phyloP scores from a whole-genome alignment of 2,888 invertebrate genomes.

The Scelioninae gen. 1 region DNA sequence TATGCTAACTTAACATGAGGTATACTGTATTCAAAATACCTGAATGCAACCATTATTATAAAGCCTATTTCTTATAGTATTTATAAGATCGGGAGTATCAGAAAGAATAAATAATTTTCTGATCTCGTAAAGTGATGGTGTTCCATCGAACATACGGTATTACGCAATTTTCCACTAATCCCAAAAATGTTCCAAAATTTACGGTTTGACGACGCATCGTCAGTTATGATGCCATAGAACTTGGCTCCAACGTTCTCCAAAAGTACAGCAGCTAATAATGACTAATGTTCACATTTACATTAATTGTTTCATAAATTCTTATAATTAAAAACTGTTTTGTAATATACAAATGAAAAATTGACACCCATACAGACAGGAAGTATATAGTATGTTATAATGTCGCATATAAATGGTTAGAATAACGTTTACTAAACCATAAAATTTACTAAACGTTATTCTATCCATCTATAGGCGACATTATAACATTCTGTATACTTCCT shows the following conservation, averaged over 20 bases:
- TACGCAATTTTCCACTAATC: neutral
- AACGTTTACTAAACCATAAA: too few species aligned
- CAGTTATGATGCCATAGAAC: neutral
- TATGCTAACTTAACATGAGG: too few species aligned
- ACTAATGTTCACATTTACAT: too few species aligned
- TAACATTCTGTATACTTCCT: too few species aligned
- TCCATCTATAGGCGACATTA: too few species aligned
- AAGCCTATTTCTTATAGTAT: conserved; percentile 2
- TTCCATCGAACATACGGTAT: neutral
- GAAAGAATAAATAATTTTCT: conserved; percentile 10
- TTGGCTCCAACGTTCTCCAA: neutral
- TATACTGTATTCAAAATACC: neutral
- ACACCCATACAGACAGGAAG: too few species aligned
- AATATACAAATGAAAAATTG: too few species aligned
- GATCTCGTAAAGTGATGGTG: neutral
- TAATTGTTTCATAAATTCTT: too few species aligned
- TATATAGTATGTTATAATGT: too few species aligned
- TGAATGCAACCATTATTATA: conserved; percentile 1
- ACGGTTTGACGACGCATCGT: neutral
- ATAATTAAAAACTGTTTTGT: too few species aligned
- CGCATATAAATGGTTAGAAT: too few species aligned
- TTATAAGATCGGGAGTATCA: conserved; percentile 4
- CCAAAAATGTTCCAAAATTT: conserved; percentile 12
- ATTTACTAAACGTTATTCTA: too few species aligned
- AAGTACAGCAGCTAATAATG: neutral